Conservation (phyloP, 2,113 vertebrate species). For the Pedetes capensis region DNA sequence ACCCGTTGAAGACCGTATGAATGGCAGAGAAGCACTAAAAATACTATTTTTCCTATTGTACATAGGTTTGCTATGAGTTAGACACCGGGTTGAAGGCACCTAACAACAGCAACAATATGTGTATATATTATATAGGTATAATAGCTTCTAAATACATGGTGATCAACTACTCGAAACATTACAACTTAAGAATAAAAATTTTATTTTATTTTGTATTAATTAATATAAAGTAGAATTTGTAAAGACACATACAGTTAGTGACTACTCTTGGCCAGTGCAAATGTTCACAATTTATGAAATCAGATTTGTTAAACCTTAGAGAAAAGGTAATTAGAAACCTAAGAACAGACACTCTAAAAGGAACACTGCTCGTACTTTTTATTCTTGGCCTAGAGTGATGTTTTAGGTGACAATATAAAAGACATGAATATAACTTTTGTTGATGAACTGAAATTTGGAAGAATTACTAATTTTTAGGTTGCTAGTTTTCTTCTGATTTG, state of each 20-base stretch:
- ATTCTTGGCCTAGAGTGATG: background rate
- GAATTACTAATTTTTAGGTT: constrained; percentile 42
- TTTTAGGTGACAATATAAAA: constrained; percentile 43
- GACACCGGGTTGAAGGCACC: no score
- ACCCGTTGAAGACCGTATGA: no score
- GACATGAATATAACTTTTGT: constrained; percentile 21
- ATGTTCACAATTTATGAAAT: constrained; percentile 1
- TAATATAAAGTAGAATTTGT: constrained; percentile 10
- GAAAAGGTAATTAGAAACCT: background rate
- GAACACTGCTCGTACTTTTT: background rate
- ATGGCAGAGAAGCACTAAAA: no score
- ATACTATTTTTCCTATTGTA: no score
- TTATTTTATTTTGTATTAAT: constrained; percentile 22
- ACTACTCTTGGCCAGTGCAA: background rate
- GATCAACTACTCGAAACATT: background rate
- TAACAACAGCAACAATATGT: no score
- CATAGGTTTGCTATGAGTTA: no score
- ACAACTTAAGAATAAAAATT: background rate
- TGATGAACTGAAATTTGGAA: constrained; percentile 12
- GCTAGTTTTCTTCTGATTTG: constrained; percentile 35
- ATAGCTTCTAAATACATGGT: background rate
- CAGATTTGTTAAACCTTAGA: constrained; percentile 21
- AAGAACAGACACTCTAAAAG: background rate
- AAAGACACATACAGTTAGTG: background rate
- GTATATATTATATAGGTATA: background rate